Conservation (phyloP, 2,888 invertebrate species). For the Eristalis pertinax region DNA sequence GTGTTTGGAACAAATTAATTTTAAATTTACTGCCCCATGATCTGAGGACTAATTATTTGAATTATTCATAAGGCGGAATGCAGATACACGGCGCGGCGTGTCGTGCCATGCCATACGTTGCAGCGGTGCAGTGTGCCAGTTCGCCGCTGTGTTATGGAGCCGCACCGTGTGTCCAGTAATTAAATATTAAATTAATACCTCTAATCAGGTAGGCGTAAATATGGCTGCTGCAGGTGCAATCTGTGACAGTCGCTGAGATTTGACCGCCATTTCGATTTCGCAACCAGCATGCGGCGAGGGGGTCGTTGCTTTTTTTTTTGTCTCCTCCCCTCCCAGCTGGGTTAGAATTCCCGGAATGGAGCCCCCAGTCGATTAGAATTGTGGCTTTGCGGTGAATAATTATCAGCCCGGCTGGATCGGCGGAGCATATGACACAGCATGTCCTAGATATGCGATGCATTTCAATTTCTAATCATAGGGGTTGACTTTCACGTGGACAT, state of each 20-base stretch:
- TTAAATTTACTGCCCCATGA: conserved; percentile 65
- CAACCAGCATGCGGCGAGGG: neutral
- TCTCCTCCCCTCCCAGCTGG: neutral
- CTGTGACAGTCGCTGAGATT: conserved; percentile 26
- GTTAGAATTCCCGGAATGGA: neutral
- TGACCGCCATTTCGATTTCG: conserved; percentile 44
- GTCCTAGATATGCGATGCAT: neutral
- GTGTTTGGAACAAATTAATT: conserved; percentile 63
- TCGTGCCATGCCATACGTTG: neutral
- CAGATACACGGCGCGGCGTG: conserved; percentile 12
- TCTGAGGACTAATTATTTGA: conserved; percentile 66
- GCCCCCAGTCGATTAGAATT: neutral
- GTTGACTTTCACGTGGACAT: neutral
- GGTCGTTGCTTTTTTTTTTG: neutral
- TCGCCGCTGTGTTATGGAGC: neutral
- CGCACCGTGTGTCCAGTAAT: conserved; percentile 38
- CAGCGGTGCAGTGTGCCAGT: neutral
- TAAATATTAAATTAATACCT: conserved; percentile 69
- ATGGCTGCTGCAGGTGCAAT: conserved; percentile 47
- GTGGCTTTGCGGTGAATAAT: neutral
- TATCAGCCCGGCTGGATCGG: neutral
- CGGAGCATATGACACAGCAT: neutral
- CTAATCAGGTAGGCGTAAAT: conserved; percentile 50
- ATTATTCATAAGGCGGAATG: conserved; percentile 62
- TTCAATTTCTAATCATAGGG: neutral